These are phyloP conservation scores for Caerostris extrusa DNA, from an alignment of 1,140 invertebrate genomes.

Conservation along the genomic window DNA sequence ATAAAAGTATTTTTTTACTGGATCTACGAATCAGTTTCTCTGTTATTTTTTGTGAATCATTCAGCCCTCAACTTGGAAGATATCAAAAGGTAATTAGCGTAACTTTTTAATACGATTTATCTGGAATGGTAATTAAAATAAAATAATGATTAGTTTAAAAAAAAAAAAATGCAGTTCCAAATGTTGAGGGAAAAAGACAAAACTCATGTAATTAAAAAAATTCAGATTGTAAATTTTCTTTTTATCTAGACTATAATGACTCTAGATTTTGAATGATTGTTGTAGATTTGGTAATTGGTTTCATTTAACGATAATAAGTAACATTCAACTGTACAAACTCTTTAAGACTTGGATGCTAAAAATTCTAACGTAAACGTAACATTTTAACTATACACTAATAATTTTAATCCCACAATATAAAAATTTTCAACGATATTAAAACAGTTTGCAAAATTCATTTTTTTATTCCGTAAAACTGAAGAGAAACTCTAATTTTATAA, in stretches of 20 bases:
- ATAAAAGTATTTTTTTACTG: neutral
- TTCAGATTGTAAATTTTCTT: neutral
- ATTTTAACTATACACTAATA: too few species aligned
- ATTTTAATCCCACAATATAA: too few species aligned
- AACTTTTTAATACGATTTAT: constrained; percentile 41
- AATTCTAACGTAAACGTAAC: too few species aligned
- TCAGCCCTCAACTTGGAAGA: neutral
- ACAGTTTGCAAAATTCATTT: too few species aligned
- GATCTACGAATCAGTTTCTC: neutral
- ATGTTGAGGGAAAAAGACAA: neutral
- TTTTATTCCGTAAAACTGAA: too few species aligned
- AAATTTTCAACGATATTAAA: too few species aligned
- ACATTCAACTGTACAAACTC: neutral
- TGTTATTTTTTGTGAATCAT: constrained; percentile 11
- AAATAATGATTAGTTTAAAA: constrained; percentile 53
- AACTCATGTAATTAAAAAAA: neutral
- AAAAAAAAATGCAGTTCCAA: constrained; percentile 36
- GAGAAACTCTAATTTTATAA: too few species aligned
- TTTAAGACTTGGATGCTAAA: too few species aligned
- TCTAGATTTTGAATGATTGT: constrained; percentile 26
- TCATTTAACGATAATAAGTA: constrained; percentile 60
- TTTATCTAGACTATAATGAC: constrained; percentile 20
- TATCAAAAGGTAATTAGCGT: constrained; percentile 71
- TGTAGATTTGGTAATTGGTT: constrained; percentile 54
- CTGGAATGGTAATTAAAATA: constrained; percentile 63